Base-by-base conservation (phyloP, 92 coral and sea anemone genomes). In the Epizoanthus ramosus region DNA sequence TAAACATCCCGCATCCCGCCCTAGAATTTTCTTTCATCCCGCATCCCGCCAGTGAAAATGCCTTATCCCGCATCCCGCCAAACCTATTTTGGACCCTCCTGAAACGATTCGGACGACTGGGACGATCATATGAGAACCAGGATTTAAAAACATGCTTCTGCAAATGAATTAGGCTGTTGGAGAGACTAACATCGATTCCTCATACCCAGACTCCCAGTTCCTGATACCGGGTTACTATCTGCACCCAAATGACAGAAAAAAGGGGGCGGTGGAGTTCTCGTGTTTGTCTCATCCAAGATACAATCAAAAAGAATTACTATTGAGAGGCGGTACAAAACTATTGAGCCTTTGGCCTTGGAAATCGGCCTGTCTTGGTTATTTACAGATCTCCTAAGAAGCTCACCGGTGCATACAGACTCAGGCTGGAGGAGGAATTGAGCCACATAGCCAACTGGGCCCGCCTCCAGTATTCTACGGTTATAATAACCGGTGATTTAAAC, bases 141-240 rank as follows among this genome's bases (percentile, higher is more conserved):
- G n/a, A n/a, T n/a, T n/a, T n/a, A n/a, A n/a, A n/a, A n/a, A n/a
- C n/a, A n/a, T n/a, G n/a, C n/a, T n/a, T n/a, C n/a, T n/a, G n/a
- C n/a, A n/a, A n/a, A n/a, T n/a, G n/a, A n/a, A n/a, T n/a, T n/a
- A n/a, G 31, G 28, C 68, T 12, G 60, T 84, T n/a, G 65, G 83
- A 53, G 83, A 85, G 21, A 77, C 83, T 17, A 85, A 85, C 58
- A 85, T 85, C 3, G 85, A 79, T 77, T 64, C 73, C 37, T 85
- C 80, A 5, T 79, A 79, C 35, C 52, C 80, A 79, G 68, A 75
- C n/a, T 54, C 45, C 24, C 89, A 85, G 57, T 85, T 64, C n/a
- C 50, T 24, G 19, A 68, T 82, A 82, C 67, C 45, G 22, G 86
- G 79, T 18, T 69, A 82, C 28, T 52, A 45, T 28, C 19, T 82